Evolutionary conservation across 2,797 vertebrate species (phyloP).

Genomic region (Thripadectes ignobilis): DNA sequence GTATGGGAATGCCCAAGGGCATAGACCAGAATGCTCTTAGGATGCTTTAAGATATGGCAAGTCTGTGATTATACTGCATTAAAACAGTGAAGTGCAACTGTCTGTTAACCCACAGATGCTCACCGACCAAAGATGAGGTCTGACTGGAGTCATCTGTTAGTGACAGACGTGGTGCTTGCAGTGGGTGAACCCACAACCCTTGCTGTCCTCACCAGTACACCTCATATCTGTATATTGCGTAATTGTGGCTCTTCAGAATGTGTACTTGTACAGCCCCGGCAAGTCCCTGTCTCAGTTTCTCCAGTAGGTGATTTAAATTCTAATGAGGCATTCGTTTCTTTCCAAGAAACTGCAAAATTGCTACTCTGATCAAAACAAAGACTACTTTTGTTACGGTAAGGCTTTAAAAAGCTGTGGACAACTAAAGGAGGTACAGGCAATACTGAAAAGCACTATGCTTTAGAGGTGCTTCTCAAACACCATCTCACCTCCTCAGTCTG

Average conservation of each 20-base stretch:
- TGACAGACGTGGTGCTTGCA: accelerated
- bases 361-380: neutral
- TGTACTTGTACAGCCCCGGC: no score
- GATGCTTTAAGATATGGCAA: neutral
- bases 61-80: neutral
- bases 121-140: no score
- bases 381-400: neutral
- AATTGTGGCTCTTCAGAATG: neutral
- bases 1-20: accelerated
- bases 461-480: neutral
- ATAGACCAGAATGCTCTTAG: neutral
- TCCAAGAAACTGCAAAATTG: neutral
- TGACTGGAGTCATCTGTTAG: accelerated
- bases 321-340: neutral
- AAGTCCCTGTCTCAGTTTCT: neutral
- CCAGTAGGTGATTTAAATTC: neutral
- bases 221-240: accelerated
- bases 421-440: neutral
- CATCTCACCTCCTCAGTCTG: neutral
- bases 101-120: neutral
- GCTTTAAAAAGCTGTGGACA: neutral
- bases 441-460: neutral
- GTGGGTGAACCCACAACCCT: accelerated
- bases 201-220: accelerated
- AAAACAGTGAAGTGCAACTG: neutral